phyloP scores from a whole-genome alignment of 2,113 vertebrate genomes.

The Pseudonaja textilis region DNA sequence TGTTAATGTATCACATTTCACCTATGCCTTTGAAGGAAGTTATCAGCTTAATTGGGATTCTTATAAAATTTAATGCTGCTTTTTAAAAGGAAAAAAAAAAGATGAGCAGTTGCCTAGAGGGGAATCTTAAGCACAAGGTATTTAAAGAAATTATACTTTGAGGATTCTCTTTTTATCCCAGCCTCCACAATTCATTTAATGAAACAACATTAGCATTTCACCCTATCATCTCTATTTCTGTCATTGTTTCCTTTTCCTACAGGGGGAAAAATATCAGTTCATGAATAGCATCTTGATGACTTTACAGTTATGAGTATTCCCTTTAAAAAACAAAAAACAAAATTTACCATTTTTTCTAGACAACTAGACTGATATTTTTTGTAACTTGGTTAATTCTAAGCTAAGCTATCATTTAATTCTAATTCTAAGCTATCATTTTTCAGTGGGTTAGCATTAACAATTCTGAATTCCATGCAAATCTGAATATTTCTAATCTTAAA shows the following conservation, averaged over 20 bases:
- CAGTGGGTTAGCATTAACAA: conserved; percentile 32
- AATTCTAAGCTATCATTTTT: conserved; percentile 52
- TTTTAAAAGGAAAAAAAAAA: conserved; percentile 62
- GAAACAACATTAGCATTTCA: conserved; percentile 71
- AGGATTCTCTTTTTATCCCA: conserved; percentile 64
- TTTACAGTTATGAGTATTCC: conserved; percentile 50
- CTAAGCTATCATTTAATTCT: conserved; percentile 45
- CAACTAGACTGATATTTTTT: conserved; percentile 54
- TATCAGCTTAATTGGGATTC: conserved; percentile 63
- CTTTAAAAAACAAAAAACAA: neutral
- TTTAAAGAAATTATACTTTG: conserved; percentile 72
- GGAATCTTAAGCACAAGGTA: conserved; percentile 64
- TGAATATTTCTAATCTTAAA: conserved; percentile 23
- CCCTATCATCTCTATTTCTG: neutral
- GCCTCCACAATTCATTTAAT: conserved; percentile 67
- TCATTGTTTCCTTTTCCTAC: conserved; percentile 32
- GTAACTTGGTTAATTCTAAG: conserved; percentile 43
- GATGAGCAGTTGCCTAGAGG: conserved; percentile 67
- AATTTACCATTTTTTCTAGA: conserved; percentile 23
- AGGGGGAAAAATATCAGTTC: conserved; percentile 47
- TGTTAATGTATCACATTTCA: conserved; percentile 54
- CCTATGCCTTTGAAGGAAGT: conserved; percentile 67
- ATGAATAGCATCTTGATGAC: conserved; percentile 27
- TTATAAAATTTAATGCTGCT: conserved; percentile 69
- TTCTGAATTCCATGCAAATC: conserved; percentile 44